phyloP scores from a whole-genome alignment of 2,797 vertebrate genomes.

The Epinephelus awoara region DNA sequence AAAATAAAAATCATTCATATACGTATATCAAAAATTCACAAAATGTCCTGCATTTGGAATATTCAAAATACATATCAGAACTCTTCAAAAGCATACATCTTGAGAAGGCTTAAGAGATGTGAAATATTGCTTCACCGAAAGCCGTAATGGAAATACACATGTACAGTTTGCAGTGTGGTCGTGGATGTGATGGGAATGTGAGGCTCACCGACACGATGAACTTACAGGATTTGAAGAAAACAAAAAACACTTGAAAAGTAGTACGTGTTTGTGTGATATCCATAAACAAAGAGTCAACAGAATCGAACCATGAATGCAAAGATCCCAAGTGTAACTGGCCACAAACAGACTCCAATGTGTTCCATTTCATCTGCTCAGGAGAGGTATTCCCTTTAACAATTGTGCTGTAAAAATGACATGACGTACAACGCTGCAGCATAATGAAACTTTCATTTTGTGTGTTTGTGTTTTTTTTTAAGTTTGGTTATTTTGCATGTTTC shows the following conservation, averaged over 20 bases:
- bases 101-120: conserved; percentile 78
- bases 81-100: conserved; percentile 73
- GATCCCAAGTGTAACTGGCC: conserved; percentile 10
- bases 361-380: conserved; percentile 25
- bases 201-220: conserved; percentile 19
- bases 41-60: conserved; percentile 87
- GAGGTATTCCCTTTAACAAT: conserved; percentile 51
- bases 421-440: conserved; percentile 7
- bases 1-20: conserved; percentile 81
- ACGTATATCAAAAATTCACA: conserved; percentile 85
- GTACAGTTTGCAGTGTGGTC: conserved; percentile 41
- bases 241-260: neutral
- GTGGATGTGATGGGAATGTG: conserved; percentile 34
- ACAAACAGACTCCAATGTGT: conserved; percentile 7
- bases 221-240: neutral
- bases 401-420: neutral
- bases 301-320: conserved; percentile 29
- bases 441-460: neutral
- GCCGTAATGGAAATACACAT: conserved; percentile 45
- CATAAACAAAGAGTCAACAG: neutral
- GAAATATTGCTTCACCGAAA: conserved; percentile 83
- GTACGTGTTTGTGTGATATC: conserved; percentile 6
- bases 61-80: conserved; percentile 85
- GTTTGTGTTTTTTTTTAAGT: neutral
- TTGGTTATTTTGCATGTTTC: neutral